Evolutionary conservation across 2,113 vertebrate species (phyloP).

Genomic region (Cheilinus undulatus): DNA sequence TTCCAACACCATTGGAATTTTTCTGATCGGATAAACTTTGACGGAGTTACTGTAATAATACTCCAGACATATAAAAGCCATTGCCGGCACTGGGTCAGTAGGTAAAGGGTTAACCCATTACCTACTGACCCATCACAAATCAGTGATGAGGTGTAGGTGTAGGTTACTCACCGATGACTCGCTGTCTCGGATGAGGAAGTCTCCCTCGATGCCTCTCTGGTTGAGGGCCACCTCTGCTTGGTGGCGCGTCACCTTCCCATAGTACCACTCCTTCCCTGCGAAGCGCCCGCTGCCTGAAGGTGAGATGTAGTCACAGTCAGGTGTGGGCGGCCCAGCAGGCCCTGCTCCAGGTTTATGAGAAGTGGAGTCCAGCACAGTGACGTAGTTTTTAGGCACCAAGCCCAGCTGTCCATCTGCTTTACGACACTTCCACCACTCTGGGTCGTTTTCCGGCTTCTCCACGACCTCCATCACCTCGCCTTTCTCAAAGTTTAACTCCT

Average conservation of each 20-base stretch:
- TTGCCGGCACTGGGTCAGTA: too few species aligned
- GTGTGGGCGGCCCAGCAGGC: slow-evolving; percentile 86
- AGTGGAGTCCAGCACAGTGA: slow-evolving; percentile 87
- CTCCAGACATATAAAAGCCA: too few species aligned
- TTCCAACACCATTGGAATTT: too few species aligned
- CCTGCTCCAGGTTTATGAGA: slow-evolving; percentile 75
- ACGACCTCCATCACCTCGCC: slow-evolving; percentile 93
- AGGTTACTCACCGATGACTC: slow-evolving; percentile 91
- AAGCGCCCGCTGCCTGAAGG: slow-evolving; percentile 88
- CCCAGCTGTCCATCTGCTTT: slow-evolving; percentile 91
- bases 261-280: slow-evolving; percentile 93
- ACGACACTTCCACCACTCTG: slow-evolving; percentile 94
- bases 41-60: too few species aligned
- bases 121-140: too few species aligned
- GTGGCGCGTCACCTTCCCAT: slow-evolving; percentile 92
- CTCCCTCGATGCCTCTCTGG: slow-evolving; percentile 89
- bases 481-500: slow-evolving; percentile 94
- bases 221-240: slow-evolving; percentile 93
- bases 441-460: slow-evolving; percentile 94
- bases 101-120: too few species aligned
- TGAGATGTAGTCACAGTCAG: slow-evolving; percentile 92
- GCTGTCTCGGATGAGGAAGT: slow-evolving; percentile 93
- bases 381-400: slow-evolving; percentile 93
- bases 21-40: too few species aligned
- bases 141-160: neutral